Evolutionary conservation across 2,113 vertebrate genomes (phyloP).

Genomic region (Misgurnus mizolepis): DNA sequence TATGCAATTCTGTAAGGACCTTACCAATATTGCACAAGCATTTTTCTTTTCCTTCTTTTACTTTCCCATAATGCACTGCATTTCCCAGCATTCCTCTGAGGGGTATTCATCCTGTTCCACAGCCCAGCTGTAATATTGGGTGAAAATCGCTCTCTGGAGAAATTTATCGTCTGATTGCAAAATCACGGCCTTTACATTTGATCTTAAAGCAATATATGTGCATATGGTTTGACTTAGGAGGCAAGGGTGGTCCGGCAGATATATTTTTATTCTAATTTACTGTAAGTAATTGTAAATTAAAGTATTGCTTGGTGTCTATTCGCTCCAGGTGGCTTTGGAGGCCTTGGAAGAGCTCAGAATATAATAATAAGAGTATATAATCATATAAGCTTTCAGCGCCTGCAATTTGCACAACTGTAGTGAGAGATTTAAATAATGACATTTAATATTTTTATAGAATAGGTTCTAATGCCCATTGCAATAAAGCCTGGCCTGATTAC

Average conservation of each 20-base stretch:
- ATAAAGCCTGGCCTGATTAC: conserved; percentile 52
- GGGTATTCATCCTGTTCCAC: conserved; percentile 35
- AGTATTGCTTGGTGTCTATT: conserved; percentile 51
- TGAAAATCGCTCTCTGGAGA: conserved; percentile 25
- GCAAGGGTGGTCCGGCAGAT: conserved; percentile 54
- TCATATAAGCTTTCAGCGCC: conserved; percentile 56
- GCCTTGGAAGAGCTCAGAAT: conserved; percentile 33
- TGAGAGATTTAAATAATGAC: conserved; percentile 58
- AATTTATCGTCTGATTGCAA: conserved; percentile 26
- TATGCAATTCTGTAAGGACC: not conserved
- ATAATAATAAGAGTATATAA: conserved; percentile 46
- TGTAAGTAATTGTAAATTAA: conserved; percentile 63
- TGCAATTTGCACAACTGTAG: conserved; percentile 51
- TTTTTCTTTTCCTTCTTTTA: not conserved
- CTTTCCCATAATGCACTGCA: conserved; percentile 36
- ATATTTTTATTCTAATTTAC: conserved; percentile 59
- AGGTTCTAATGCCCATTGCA: conserved; percentile 54
- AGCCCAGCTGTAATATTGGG: conserved; percentile 24
- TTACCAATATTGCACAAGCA: not conserved
- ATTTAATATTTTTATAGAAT: conserved; percentile 55
- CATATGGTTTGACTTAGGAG: conserved; percentile 59
- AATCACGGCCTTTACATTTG: conserved; percentile 41
- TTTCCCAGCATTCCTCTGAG: conserved; percentile 40
- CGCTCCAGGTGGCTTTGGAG: conserved; percentile 44
- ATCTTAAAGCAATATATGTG: conserved; percentile 41